Evolutionary conservation across 2,113 vertebrate species (phyloP).

Genomic region (Gopherus evgoodei): DNA sequence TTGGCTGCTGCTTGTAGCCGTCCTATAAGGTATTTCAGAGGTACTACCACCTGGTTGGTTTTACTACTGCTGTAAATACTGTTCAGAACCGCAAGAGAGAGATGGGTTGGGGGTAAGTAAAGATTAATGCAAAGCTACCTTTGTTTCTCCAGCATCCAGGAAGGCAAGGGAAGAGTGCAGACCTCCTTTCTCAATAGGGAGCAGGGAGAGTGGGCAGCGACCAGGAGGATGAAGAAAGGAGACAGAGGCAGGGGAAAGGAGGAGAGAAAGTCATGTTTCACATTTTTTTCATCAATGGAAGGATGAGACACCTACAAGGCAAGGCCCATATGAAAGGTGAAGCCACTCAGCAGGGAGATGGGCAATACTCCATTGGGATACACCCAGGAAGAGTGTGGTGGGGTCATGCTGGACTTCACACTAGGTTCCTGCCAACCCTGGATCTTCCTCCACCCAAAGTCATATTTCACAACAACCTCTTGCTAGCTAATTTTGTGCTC

Average conservation of each 20-base stretch:
- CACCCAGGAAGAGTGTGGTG: neutral
- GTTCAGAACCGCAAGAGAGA: neutral
- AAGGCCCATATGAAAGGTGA: neutral
- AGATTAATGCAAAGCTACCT: neutral
- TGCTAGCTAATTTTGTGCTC: neutral
- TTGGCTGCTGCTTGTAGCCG: neutral
- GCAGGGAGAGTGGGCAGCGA: neutral
- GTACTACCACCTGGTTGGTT: neutral
- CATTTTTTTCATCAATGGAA: neutral
- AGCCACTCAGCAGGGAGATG: neutral
- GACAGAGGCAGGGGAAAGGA: fast-evolving
- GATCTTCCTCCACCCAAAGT: neutral
- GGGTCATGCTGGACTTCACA: neutral
- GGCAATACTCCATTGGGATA: neutral
- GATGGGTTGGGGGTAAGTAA: neutral
- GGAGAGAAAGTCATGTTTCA: neutral
- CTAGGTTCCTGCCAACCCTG: neutral
- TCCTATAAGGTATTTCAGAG: neutral
- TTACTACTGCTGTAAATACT: neutral
- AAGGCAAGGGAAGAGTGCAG: neutral
- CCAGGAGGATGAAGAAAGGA: neutral
- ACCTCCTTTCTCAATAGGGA: neutral
- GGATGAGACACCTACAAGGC: neutral
- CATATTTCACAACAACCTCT: neutral
- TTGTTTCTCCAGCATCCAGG: neutral